Conservation (phyloP, 2,888 invertebrate species). For the Diploptera punctata region DNA sequence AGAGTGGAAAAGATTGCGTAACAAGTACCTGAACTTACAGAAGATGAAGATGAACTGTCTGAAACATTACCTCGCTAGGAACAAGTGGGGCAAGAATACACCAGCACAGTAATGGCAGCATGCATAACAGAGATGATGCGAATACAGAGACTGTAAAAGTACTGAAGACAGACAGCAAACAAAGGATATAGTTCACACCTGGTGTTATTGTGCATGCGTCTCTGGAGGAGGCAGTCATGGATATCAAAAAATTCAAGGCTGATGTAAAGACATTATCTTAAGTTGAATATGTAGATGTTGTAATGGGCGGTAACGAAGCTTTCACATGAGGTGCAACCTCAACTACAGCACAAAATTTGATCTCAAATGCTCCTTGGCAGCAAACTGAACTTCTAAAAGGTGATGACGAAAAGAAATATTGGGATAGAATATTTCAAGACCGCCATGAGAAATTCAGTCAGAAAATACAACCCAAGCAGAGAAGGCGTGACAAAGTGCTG, state of each 20-base stretch:
- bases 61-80: slow-evolving; percentile 64
- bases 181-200: slow-evolving; percentile 59
- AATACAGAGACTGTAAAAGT: no score
- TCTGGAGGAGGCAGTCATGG: slow-evolving; percentile 69
- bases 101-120: slow-evolving; percentile 47
- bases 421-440: slow-evolving; percentile 75
- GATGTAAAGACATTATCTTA: slow-evolving; percentile 66
- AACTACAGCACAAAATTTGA: slow-evolving; percentile 58
- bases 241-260: no score
- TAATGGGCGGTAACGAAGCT: slow-evolving; percentile 71
- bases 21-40: slow-evolving; percentile 86
- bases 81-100: slow-evolving; percentile 48
- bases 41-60: slow-evolving; percentile 79
- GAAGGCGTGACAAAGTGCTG: slow-evolving; percentile 65
- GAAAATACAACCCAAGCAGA: slow-evolving; percentile 58
- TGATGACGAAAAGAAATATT: slow-evolving; percentile 78
- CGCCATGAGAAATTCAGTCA: slow-evolving; percentile 62
- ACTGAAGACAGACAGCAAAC: no score
- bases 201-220: slow-evolving; percentile 75
- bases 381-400: slow-evolving; percentile 55
- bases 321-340: slow-evolving; percentile 68
- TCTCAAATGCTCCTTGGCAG: slow-evolving; percentile 50
- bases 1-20: slow-evolving; percentile 86
- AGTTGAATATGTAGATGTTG: slow-evolving; percentile 82
- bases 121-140: no score